Evolutionary conservation across 2,113 vertebrate genomes (phyloP), one percentile per base, ranked within the genome.

Genomic region (Carollia perspicillata): DNA sequence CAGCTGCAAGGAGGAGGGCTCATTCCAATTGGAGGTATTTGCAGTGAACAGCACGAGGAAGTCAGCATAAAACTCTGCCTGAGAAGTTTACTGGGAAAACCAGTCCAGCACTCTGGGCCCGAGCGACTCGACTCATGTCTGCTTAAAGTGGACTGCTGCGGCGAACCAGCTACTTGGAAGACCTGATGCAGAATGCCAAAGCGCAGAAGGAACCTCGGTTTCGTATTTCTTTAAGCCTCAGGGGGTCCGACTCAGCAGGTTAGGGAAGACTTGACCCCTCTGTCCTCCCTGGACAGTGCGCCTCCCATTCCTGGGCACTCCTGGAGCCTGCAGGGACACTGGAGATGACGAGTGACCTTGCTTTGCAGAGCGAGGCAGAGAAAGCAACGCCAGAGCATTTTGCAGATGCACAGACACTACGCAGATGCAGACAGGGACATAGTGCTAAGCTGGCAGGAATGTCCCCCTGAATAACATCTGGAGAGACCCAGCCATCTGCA

Each of bases 391-490:
- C 63, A 69, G 65, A 84, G 71, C 35, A 6, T 51, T 80, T 68
- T 85, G 42, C n/a, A 58, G 53, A 17, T 51, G 13, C 33, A 2
- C 22, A 33, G 17, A 51, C 12, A 6, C 71, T 26, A 20, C 68
- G 12, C 18, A 0, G 11, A 16, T 51, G 40, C 10, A 2, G 63
- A 35, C 12, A 66, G 72, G 40, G 44, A 23, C 17, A 28, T 0
- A 26, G 9, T n/a, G 20, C 30, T 44, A 12, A 79, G 0, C 53
- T 35, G 37, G 33, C 22, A 17, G 51, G 47, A 68, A 51, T 8
- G 33, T 40, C 6, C 11, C 4, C 26, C 6, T 28, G 17, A 95
- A 37, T 33, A 33, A 68, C 18, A 75, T 8, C 11, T 55, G n/a
- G 58, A 42, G 8, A 74, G 44, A 53, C 17, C 4, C 16, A 20